Percentiles rank a stretch among this genome's conserved stretches.
Conservation (phyloP, 2,113 vertebrate genomes). For the Lepus europaeus region DNA sequence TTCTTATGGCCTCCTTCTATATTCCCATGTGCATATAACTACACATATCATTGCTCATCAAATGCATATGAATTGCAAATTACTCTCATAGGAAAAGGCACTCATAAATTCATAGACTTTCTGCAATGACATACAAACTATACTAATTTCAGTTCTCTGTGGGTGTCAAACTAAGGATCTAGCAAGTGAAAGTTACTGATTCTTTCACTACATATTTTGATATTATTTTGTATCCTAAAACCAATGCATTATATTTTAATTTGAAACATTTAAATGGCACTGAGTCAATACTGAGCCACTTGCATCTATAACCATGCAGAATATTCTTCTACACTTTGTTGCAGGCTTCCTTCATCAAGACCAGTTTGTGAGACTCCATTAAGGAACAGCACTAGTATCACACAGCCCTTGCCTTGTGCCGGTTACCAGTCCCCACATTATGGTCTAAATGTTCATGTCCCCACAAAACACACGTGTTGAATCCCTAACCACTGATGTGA, state of each 20-base stretch:
- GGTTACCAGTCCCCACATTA: too few species aligned
- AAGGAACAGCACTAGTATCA: neutral
- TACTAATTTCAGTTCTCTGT: neutral
- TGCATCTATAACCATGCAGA: neutral
- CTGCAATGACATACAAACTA: neutral
- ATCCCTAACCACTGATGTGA: neutral
- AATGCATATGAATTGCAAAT: neutral
- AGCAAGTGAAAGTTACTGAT: neutral
- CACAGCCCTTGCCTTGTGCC: neutral
- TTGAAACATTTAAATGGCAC: neutral
- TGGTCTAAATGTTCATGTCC: neutral
- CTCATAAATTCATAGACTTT: neutral
- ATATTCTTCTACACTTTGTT: neutral
- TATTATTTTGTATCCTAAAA: neutral
- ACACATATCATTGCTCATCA: neutral
- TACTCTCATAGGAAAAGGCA: neutral
- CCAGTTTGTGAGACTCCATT: neutral
- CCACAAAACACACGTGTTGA: neutral
- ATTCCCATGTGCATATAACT: neutral
- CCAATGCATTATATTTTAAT: neutral
- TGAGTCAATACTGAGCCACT: neutral
- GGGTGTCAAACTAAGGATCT: neutral
- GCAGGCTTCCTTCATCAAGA: neutral
- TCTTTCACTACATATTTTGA: neutral
- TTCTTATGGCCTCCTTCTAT: neutral